Percentiles rank a stretch among this genome's conserved stretches.
Evolutionary conservation across 2,888 invertebrate species (phyloP).

Genomic region (Ditylenchus weischeri): DNA sequence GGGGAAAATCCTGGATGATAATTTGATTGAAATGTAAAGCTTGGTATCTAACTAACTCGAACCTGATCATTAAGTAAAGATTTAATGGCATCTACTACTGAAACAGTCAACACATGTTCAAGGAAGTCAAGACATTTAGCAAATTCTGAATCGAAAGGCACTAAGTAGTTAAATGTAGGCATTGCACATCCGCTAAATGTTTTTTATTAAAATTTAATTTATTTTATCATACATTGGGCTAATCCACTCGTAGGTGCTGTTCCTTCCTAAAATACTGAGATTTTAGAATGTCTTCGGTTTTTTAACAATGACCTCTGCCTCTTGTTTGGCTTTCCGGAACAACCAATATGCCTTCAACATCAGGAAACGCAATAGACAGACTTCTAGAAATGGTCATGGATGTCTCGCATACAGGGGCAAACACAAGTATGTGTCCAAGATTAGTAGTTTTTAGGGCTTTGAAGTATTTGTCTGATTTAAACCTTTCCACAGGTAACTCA

Average conservation of each 20-base stretch:
- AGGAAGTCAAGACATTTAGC: constrained; percentile 73
- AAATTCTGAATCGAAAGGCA: constrained; percentile 59
- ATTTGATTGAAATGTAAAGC: no score
- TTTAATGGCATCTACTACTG: constrained; percentile 76
- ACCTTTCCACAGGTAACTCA: constrained; percentile 32
- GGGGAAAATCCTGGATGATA: constrained; percentile 28
- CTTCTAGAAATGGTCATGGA: constrained; percentile 54
- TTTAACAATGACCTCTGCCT: constrained; percentile 45
- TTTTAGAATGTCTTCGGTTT: constrained; percentile 31
- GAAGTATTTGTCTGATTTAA: constrained; percentile 47
- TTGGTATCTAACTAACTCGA: background rate
- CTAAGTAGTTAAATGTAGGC: constrained; percentile 71
- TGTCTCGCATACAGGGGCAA: constrained; percentile 51
- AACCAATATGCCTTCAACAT: constrained; percentile 47
- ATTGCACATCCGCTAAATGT: constrained; percentile 85
- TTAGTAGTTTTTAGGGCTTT: constrained; percentile 35
- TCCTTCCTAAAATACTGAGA: constrained; percentile 44
- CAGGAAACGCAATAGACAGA: constrained; percentile 41
- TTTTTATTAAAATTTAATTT: constrained; percentile 63
- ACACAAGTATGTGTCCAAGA: constrained; percentile 47
- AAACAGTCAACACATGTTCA: constrained; percentile 82
- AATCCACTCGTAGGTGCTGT: constrained; percentile 80
- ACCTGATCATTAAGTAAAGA: constrained; percentile 15
- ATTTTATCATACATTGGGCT: constrained; percentile 67
- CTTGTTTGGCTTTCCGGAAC: constrained; percentile 49